These are phyloP conservation scores for Ploceus nigricollis DNA, from an alignment of 2,113 vertebrate genomes.

Conservation along the genomic window DNA sequence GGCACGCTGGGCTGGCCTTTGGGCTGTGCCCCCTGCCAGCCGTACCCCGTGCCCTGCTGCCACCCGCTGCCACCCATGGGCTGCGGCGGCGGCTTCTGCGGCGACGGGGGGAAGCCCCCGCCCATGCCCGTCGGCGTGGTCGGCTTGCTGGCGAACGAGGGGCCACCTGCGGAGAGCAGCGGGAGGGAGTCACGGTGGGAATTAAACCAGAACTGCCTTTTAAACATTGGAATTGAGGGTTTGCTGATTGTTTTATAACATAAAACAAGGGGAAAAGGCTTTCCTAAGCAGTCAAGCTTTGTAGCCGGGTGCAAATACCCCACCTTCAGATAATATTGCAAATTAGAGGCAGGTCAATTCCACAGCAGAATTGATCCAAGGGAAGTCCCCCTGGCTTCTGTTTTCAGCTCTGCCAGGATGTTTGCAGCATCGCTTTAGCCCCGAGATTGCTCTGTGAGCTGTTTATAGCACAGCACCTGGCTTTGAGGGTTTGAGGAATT, in stretches of 20 bases:
- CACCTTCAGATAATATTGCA: background rate
- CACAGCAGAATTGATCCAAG: background rate
- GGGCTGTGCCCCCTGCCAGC: conserved; percentile 76
- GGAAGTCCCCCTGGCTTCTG: fast-evolving
- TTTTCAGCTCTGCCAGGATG: background rate
- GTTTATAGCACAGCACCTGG: background rate
- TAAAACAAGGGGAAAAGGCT: background rate
- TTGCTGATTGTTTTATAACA: background rate
- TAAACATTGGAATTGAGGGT: background rate
- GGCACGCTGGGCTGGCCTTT: conserved; percentile 77
- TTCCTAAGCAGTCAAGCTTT: background rate
- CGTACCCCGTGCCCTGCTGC: conserved; percentile 78
- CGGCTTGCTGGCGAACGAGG: conserved; percentile 93
- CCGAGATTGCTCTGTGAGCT: background rate
- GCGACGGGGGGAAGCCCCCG: conserved; percentile 88
- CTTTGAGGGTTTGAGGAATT: background rate
- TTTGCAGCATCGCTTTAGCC: background rate
- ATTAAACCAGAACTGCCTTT: background rate
- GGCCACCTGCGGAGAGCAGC: conserved; percentile 67
- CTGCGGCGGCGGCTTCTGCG: conserved; percentile 89
- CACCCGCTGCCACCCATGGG: conserved; percentile 77
- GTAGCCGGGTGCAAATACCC: background rate
- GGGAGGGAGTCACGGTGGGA: fast-evolving
- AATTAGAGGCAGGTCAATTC: background rate
- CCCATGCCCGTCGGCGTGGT: conserved; percentile 89